Evolutionary conservation across 2,888 invertebrate species (phyloP), one percentile per base, ranked within the genome.

Genomic region (Sycophila texana): DNA sequence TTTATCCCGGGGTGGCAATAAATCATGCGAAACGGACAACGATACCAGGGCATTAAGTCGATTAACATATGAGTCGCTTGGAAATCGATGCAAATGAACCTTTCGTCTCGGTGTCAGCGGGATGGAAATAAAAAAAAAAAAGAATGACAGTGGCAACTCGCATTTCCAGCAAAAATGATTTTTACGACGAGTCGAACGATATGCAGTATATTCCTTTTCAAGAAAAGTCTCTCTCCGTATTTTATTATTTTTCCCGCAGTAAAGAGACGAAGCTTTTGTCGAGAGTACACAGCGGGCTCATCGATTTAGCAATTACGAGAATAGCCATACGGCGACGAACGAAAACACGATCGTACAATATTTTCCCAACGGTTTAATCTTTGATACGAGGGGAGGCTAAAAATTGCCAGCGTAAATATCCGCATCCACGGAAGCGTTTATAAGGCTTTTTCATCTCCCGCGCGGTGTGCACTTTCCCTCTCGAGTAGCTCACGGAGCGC

Each of bases 71-170:
- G 67, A 66, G 66, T 22, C 30, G 68, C 18, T 74, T 57, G 61
- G 63, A 55, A 68, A 74, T 78, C 74, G 63, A 78, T 78, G 78
- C 78, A 74, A 78, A 78, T 63, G 39, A 68, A 57, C 57, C 57
- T 71, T 63, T 63, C 63, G 55, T 20, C 13, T 55, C 63, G 39
- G n/a, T 57, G 61, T 0, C 26, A 60, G 18, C 65, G 26, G 10
- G 63, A 47, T n/a, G 0, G 16, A 22, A 26, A 22, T 3, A 47
- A 26, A 22, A 22, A 26, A 22, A 10, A 47, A 26, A 26, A 26
- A 3, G n/a, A 57, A 49, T 10, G 53, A 61, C 12, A 30, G 30
- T 12, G 30, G 12, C 18, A 30, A 39, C 10, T 39, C 30, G 51
- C 18, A 13, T 18, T 39, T 47, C 16, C 12, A 30, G 39, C 5